These are phyloP conservation scores for Branchellion lobata DNA, from an alignment of 2,888 invertebrate species.

Conservation along the genomic window DNA sequence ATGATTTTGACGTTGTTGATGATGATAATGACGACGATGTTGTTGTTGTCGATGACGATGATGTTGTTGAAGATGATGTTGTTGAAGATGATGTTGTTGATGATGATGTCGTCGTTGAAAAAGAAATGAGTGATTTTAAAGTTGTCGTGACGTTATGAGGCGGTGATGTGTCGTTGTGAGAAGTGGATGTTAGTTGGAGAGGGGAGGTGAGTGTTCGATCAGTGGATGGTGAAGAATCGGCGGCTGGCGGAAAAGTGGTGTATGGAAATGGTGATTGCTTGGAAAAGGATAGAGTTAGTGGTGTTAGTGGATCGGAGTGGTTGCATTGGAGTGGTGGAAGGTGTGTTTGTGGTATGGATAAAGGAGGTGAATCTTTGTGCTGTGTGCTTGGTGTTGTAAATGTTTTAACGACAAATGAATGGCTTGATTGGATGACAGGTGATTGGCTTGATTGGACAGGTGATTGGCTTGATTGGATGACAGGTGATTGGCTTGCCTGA, in stretches of 20 bases:
- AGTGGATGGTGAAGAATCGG: no score
- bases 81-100: neutral
- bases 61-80: no score
- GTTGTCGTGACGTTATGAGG: no score
- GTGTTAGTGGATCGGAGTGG: neutral
- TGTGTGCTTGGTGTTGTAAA: neutral
- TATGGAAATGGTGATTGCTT: no score
- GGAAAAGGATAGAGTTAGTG: no score
- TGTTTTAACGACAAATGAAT: neutral
- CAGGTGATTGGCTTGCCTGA: neutral
- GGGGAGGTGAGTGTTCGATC: no score
- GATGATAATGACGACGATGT: neutral
- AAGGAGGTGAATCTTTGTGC: neutral
- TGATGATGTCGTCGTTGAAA: neutral
- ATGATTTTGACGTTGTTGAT: neutral
- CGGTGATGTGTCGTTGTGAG: no score
- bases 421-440: neutral
- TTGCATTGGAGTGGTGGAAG: neutral
- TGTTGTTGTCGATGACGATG: neutral
- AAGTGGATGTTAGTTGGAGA: no score
- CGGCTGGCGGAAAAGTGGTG: no score
- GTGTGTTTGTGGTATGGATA: neutral
- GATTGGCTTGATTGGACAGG: neutral
- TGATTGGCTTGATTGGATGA: neutral
- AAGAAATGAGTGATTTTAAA: neutral